Conservation (phyloP, 2,888 invertebrate species). For the Deroplatys truncata region DNA sequence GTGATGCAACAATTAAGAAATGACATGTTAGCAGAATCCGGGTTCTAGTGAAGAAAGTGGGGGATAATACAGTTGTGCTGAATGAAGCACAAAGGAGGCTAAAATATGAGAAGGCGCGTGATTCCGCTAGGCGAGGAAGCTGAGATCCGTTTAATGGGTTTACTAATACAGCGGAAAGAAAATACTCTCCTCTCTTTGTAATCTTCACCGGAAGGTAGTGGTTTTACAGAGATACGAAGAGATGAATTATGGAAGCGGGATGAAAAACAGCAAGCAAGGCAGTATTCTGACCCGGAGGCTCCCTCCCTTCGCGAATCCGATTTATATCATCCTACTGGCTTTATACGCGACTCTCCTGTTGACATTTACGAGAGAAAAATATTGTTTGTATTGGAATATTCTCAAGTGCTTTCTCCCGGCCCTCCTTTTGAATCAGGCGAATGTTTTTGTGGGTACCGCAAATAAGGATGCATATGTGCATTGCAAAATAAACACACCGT, state of each 20-base stretch:
- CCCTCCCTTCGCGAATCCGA: neutral
- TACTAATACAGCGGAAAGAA: neutral
- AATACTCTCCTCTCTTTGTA: neutral
- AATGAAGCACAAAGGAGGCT: neutral
- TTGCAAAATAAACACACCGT: too few species aligned
- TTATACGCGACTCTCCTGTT: neutral
- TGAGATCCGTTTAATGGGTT: neutral
- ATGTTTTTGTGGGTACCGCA: too few species aligned
- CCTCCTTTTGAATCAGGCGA: too few species aligned
- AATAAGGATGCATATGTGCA: too few species aligned
- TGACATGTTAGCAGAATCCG: too few species aligned
- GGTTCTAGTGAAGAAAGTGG: too few species aligned
- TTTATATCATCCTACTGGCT: neutral
- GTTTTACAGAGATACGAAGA: neutral
- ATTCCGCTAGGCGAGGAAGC: neutral
- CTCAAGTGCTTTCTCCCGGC: too few species aligned
- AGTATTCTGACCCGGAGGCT: neutral
- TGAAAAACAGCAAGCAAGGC: neutral
- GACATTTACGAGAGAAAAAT: neutral
- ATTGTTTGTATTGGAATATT: too few species aligned
- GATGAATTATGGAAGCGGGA: neutral
- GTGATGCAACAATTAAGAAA: too few species aligned
- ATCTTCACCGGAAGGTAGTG: neutral
- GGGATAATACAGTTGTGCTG: too few species aligned
- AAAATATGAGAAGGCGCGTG: neutral